Evolutionary conservation across 2,113 vertebrate genomes (phyloP), one percentile per base, ranked within the genome.

Genomic region (Chinchilla lanigera): DNA sequence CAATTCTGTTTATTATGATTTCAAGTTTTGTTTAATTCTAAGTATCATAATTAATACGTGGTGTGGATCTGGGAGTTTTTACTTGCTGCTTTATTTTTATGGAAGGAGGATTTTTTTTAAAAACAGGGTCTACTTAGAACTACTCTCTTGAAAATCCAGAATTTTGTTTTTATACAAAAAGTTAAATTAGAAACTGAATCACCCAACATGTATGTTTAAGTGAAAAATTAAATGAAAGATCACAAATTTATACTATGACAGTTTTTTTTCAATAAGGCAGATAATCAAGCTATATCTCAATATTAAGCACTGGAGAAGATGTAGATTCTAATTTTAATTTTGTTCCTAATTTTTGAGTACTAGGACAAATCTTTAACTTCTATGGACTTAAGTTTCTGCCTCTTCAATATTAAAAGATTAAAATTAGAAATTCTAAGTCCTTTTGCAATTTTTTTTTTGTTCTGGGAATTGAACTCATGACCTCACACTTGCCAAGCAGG

Each of bases 211-310:
- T 56, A 75, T 5, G 4, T 87, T 95, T 92, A 90, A 86, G 33
- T 65, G 35, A 94, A 95, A 95, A 94, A 56, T 58, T 93, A 71
- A 84, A 58, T 44, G 67, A 22, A 93, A 88, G 88, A n/a, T 7
- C 26, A 65, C 80, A 44, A 75, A 58, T 16, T 88, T 80, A 75
- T 8, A 44, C 7, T 60, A 5, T 87, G 24, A 16, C 90, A 88
- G 9, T 73, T 13, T 52, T 73, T 93, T 12, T 88, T 14, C 16
- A 88, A 35, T 47, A 88, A 90, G 22, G 13, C 5, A 93, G 77
- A 75, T 65, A 58, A 89, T 26, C 13, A 92, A 73, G 38, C 5
- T 50, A 30, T 50, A 8, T 3, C 44, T 78, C 50, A 78, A 50
- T 50, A 78, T 30, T 30, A 78, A 47, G 47, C 7, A 35, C 80